A percentile compares a stretch with the other conserved stretches of the same genome.
Conservation (phyloP, 1,140 invertebrate species). For the Neodiprion fabricii region DNA sequence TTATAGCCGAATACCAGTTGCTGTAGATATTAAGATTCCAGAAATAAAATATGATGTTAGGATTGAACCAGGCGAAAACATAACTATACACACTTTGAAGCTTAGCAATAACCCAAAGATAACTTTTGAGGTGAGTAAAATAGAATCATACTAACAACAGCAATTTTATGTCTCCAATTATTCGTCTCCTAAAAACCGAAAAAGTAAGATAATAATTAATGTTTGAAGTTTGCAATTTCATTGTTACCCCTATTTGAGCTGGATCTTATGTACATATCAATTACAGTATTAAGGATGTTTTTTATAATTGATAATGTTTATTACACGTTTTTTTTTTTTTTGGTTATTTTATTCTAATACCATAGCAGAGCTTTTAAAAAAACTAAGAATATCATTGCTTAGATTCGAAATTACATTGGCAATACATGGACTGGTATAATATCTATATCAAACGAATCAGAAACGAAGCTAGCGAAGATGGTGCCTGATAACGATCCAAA, state of each 20-base stretch:
- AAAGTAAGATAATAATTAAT: background rate
- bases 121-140: conserved; percentile 65
- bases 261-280: background rate
- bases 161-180: background rate
- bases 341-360: background rate
- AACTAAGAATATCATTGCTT: background rate
- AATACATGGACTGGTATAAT: conserved; percentile 75
- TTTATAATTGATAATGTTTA: conserved; percentile 10
- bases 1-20: conserved; percentile 79
- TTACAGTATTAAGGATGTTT: conserved; percentile 21
- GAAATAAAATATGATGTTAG: conserved; percentile 63
- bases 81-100: conserved; percentile 72
- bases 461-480: conserved; percentile 74
- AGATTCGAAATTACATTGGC: conserved; percentile 71
- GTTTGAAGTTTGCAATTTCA: background rate
- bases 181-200: background rate
- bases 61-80: conserved; percentile 75
- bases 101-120: conserved; percentile 66
- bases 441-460: conserved; percentile 71
- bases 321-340: background rate
- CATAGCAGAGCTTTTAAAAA: background rate
- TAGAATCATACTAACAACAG: conserved; percentile 13
- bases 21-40: conserved; percentile 67
- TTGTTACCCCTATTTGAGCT: background rate
- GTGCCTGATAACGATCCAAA: conserved; percentile 71